Evolutionary conservation across 2,797 vertebrate genomes (phyloP), one percentile per base, ranked within the genome.

Genomic region (Spinus olivaceus): DNA sequence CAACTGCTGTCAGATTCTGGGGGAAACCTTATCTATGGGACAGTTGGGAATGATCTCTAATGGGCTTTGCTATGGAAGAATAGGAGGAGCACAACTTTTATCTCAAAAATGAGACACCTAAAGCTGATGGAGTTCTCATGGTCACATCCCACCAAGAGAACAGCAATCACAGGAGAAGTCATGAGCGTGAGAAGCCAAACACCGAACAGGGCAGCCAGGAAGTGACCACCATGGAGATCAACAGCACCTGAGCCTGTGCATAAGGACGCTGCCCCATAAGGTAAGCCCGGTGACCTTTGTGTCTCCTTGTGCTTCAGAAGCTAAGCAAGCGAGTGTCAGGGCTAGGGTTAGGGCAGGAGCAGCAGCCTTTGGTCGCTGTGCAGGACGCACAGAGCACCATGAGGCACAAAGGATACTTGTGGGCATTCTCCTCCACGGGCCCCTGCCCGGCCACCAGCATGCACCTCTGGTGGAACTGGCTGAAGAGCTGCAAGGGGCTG

Each of bases 371-470:
- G 41, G 41, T 41, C 17, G 41, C 41, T 41, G 17, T 18, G 61
- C 20, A 19, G 30, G 14, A 44, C 0, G 4, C 2, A 3, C 47
- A 10, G n/a, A 9, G 35, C 30, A 9, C 7, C 57, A 1, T 0
- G 1, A 30, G 20, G 8, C 13, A 2, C 4, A 96, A 97, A 99
- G 99, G 99, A 99, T 99, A 99, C 99, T 97, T 97, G 51, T 92
- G 97, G 83, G 99, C 99, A 3, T 99, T 98, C 76, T 99, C 99
- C 95, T 98, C 96, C 74, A 99, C 91, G 0, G 99, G 99, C 8
- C 99, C 99, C 97, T 99, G 99, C 24, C 99, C 99, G 0, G 98
- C 99, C 90, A 99, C 98, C 64, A 99, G 97, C 95, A 99, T 98
- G n/a, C 97, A 97, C 97, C 97, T 98, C 46, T 97, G 94, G 72